Base-by-base conservation (phyloP, 2,888 invertebrate species). In the Xestoiulus laeticollis region DNA sequence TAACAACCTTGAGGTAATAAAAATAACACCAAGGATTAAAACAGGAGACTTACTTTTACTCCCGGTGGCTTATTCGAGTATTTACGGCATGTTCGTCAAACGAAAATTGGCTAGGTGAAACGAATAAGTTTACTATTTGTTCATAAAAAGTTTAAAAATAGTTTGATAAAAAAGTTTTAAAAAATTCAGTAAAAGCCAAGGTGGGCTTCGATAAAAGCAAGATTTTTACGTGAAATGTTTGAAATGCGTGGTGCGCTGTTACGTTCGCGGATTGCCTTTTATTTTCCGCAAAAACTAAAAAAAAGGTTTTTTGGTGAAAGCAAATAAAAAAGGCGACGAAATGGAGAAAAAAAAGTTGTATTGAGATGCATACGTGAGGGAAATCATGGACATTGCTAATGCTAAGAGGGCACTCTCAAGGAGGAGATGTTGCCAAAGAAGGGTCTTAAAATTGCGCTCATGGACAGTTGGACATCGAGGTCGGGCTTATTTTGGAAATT, bases 401-500 rank as follows among this genome's bases (percentile, higher is more conserved):
- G 59, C 59, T 59, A 59, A 26, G 5, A 68, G 68, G 10, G 26
- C 19, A 14, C 48, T 16, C 48, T 48, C 48, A 19, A 14, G 14
- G 19, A 68, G 26, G 22, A 68, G n/a, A 10, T 68, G 26, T 68
- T 68, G 26, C 6, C 1, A 68, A 68, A 26, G 12, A 8, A 26
- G 10, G 6, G 68, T 68, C 22, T 68, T 26, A 26, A 68, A 68
- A 68, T 68, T 10, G 68, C 26, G 22, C 68, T 68, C 68, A 68
- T 68, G 68, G 68, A 22, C 68, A 68, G 22, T 68, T 68, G 68
- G 68, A 68, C 68, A 68, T 68, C 26, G 59, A 59, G 59, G 59
- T 59, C 59, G 6, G 19, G 59, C n/a, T 38, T 38, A 38, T 3
- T 38, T 38, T 59, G n/a, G 8, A 59, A 22, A n/a, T n/a, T 59